Percentiles rank a stretch among this genome's conserved stretches.
These are phyloP conservation scores for Cisticola juncidis DNA, from an alignment of 2,113 vertebrate genomes.

Conservation along the genomic window DNA sequence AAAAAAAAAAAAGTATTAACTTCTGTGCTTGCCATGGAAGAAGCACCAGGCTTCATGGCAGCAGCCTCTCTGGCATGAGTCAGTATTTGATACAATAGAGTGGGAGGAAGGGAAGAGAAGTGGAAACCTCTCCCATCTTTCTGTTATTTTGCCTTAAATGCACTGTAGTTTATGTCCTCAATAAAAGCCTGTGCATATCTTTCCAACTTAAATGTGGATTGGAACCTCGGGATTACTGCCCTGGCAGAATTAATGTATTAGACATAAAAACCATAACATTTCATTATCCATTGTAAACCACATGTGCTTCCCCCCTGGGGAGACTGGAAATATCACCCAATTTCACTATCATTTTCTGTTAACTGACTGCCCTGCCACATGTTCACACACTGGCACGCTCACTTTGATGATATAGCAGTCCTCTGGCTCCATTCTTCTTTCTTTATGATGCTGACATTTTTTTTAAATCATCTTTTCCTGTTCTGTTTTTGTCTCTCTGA, in stretches of 20 bases:
- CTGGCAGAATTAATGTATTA: slow-evolving; percentile 12
- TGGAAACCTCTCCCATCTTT: background rate
- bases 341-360: background rate
- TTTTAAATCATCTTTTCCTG: background rate
- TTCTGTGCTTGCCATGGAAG: background rate
- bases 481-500: background rate
- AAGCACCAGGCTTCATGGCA: background rate
- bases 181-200: background rate
- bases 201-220: slow-evolving; percentile 17
- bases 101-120: background rate
- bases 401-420: background rate
- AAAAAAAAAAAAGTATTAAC: background rate
- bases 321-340: slow-evolving; percentile 22
- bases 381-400: background rate
- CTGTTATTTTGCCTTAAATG: background rate
- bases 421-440: background rate
- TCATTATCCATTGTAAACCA: slow-evolving; percentile 1
- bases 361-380: background rate
- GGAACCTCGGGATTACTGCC: background rate
- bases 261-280: slow-evolving; percentile 11
- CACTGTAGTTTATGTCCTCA: background rate
- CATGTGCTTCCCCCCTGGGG: background rate
- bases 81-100: background rate
- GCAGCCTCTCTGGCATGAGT: background rate
- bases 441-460: background rate